Evolutionary conservation across 2,113 vertebrate species (phyloP), one percentile per base, ranked within the genome.

Genomic region (Anhinga rufa): DNA sequence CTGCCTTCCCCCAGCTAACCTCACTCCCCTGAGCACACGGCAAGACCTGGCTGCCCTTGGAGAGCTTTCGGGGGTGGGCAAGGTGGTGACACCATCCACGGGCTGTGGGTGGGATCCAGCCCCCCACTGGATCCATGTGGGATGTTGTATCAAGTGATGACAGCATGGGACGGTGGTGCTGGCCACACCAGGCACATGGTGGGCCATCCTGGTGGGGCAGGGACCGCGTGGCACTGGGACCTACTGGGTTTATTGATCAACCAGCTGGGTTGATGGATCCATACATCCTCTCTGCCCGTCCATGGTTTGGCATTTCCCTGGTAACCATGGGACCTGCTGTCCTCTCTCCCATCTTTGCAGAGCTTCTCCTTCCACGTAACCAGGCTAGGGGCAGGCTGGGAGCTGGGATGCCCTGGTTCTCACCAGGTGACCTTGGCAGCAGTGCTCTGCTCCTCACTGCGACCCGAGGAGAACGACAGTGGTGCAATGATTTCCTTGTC

Each of bases 81-180:
- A 31, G 65, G 64, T 54, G 49, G 31, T 62, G 75, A 19, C 29
- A 48, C 38, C 42, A 38, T 40, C 17, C 22, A 14, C 42, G 70
- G 26, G 28, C 7, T 51, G 12, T 42, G 42, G 40, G 42, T 54
- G 18, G 31, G 40, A 78, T 55, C 61, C 74, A 65, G 48, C 6
- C 29, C 57, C 31, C 14, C 2, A 12, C 18, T 21, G 10, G 46
- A 40, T 48, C 38, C 60, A 26, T 1, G 2, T 0, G 0, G 38
- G 75, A 57, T 46, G 46, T 38, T 70, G 55, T 58, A 84, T 54
- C 34, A 52, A n/a, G 38, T 0, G 3, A 40, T 24, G 76, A 12
- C 62, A 71, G 29, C 9, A 4, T 40, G 38, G 42, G 46, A 36
- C 1, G 4, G 55, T 48, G 55, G 24, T 44, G 31, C n/a, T 86